phyloP scores from a whole-genome alignment of 1,140 invertebrate genomes.

The Rhagoletis pomonella region DNA sequence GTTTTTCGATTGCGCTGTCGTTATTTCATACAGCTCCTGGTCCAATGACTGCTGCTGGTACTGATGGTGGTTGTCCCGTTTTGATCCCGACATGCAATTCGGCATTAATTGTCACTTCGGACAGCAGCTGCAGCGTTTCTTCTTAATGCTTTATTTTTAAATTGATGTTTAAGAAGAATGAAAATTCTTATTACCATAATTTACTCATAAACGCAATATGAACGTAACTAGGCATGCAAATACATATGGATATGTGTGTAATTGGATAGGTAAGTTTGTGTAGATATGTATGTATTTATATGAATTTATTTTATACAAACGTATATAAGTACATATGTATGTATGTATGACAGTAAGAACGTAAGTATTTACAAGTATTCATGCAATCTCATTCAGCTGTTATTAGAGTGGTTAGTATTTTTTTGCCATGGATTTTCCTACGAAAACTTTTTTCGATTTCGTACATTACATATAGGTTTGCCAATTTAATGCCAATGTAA shows the following conservation, averaged over 20 bases:
- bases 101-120: conserved; percentile 13
- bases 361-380: neutral
- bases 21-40: neutral
- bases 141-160: conserved; percentile 29
- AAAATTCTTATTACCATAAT: conserved; percentile 14
- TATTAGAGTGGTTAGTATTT: neutral
- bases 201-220: neutral
- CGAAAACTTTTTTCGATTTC: no score
- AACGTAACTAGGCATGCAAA: neutral
- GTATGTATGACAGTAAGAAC: conserved; percentile 3
- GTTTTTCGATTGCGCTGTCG: neutral
- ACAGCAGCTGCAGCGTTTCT: conserved; percentile 22
- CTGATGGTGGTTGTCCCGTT: neutral
- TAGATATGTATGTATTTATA: neutral
- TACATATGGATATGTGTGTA: neutral
- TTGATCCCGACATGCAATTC: neutral
- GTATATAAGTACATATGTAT: neutral
- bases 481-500: neutral
- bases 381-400: neutral
- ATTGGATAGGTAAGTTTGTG: no score
- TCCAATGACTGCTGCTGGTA: neutral
- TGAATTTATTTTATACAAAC: neutral
- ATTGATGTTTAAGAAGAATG: conserved; percentile 5
- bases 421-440: neutral
- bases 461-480: neutral